Base-by-base conservation (phyloP, 2,797 vertebrate species). In the Vireo griseus region DNA sequence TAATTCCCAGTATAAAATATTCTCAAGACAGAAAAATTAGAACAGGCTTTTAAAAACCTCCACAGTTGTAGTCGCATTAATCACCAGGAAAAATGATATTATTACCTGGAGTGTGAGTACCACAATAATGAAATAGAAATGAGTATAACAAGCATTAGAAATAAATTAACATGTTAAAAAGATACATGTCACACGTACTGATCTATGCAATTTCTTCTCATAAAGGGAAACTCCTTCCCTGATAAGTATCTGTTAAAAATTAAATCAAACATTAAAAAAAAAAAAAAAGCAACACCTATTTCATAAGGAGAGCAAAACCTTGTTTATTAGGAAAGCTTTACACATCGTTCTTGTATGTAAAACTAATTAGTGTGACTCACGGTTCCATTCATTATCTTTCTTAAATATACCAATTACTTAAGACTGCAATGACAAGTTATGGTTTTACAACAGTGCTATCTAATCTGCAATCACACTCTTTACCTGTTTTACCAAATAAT, bases 61-160 rank as follows among this genome's bases (percentile, higher is more conserved):
- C 68, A 44, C 11, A 68, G 11, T 25, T 58, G 40, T 74, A 87
- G 79, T n/a, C 83, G 93, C 66, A 96, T 96, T 95, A 97, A 94
- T 97, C 83, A 96, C 15, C 48, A 77, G 66, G 61, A 95, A 96
- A 97, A 95, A 95, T 44, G n/a, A 47, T 55, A 51, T 48, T 50
- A 92, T 61, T 90, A 88, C 90, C 94, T 95, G 85, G 21, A 89
- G 42, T 69, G 69, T 1, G 17, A 95, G 67, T 85, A 88, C 24
- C 55, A 90, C 48, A 37, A 92, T 93, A 95, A 96, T 95, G 95
- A 97, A 96, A 85, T 39, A 96, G 63, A 96, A 94, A 13, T 73
- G 54, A 77, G 12, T 54, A 89, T 79, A 95, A 93, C 45, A 92
- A 88, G 68, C 29, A 81, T 93, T 91, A 72, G 48, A 96, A 95